Base-by-base conservation (phyloP, 2,797 vertebrate species). In the Oreochromis grahami region DNA sequence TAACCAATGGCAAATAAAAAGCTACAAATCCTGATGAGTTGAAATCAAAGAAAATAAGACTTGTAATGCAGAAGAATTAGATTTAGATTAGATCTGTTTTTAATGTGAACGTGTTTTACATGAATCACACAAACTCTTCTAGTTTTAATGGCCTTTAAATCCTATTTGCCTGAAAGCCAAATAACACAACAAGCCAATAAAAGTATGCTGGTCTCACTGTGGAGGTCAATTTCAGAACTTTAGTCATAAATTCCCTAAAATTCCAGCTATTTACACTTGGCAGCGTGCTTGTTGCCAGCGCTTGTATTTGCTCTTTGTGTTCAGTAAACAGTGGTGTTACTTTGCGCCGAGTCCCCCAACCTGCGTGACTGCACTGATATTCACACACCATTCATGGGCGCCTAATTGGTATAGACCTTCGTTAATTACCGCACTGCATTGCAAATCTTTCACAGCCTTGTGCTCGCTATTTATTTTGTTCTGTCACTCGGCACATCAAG, bases 391-490 rank as follows among this genome's bases (percentile, higher is more conserved):
- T 93, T 93, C 94, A 89, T 83, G 89, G 88, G 36, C 58, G 88
- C 92, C 88, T 96, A 96, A 96, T 96, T 96, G 95, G 88, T 94
- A 87, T 89, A 95, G 88, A 81, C 92, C 93, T 89, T 91, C 85
- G 87, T 95, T 94, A 96, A 96, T 96, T 93, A 95, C 93, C 88
- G 89, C 94, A 90, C 87, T 74, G 91, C 91, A 26, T 90, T 85
- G 93, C 92, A 85, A 92, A 91, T 89, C 92, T 92, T 86, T 93
- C 92, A 88, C 92, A 92, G 92, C 87, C 93, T 94, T 60, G 89
- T 84, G 91, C 92, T 93, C 77, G 89, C 91, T 87, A 90, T 94
- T 94, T 92, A 91, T 93, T 90, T 92, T 89, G 89, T 82, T 91
- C 90, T 85, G 91, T 92, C 91, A 56, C 86, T 91, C 82, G 74